Evolutionary conservation across 2,888 invertebrate species (phyloP).

Genomic region (Belgica antarctica): DNA sequence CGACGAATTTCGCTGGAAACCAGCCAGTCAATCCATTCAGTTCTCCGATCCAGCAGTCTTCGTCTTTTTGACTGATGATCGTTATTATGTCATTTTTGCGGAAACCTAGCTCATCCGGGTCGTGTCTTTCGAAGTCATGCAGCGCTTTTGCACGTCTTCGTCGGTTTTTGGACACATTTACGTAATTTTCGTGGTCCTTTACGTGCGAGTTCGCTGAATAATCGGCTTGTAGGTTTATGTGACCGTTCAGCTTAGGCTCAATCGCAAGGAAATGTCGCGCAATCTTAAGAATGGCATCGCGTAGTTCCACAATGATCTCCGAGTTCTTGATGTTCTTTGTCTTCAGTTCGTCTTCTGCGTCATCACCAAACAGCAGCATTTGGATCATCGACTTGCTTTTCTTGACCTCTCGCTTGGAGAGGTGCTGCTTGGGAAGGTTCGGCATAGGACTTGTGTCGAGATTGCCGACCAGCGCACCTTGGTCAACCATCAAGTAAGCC

Average conservation of each 20-base stretch:
- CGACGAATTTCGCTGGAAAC: conserved; percentile 97
- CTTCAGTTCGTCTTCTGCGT: conserved; percentile 76
- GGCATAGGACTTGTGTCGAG: conserved; percentile 69
- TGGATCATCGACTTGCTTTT: conserved; percentile 88
- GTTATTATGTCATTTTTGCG: conserved; percentile 98
- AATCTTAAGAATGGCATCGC: conserved; percentile 91
- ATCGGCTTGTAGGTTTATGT: conserved; percentile 82
- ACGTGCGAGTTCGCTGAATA: conserved; percentile 95
- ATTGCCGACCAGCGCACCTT: conserved; percentile 80
- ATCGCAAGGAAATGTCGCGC: conserved; percentile 92
- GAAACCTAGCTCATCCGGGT: conserved; percentile 97
- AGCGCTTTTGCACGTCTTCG: conserved; percentile 91
- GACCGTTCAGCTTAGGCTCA: conserved; percentile 79
- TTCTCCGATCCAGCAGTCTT: conserved; percentile 98
- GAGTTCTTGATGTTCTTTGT: conserved; percentile 98
- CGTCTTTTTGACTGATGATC: conserved; percentile 94
- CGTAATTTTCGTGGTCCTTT: conserved; percentile 89
- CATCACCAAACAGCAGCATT: conserved; percentile 78
- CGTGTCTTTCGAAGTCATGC: conserved; percentile 92
- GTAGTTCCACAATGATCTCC: conserved; percentile 94
- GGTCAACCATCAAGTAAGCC: conserved; percentile 95
- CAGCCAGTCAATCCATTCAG: conserved; percentile 90
- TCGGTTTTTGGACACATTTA: conserved; percentile 85
- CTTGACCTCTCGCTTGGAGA: conserved; percentile 81
- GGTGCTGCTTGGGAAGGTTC: conserved; percentile 91